Conservation (phyloP, 2,888 invertebrate genomes). For the Platycheirus rosarum region DNA sequence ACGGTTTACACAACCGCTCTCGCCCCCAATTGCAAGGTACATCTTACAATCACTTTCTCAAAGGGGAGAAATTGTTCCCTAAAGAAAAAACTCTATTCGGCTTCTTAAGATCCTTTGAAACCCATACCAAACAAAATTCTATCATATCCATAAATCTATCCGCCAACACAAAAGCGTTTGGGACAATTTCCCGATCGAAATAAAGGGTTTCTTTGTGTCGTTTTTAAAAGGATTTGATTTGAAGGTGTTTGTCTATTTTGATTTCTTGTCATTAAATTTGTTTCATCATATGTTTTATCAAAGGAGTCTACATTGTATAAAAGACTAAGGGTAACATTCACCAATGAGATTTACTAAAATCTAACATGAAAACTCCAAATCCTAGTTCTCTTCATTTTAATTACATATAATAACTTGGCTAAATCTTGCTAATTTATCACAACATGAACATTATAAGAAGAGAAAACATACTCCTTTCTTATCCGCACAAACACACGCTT, state of each 20-base stretch:
- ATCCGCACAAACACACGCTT: neutral
- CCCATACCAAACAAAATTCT: slow-evolving; percentile 4
- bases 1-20: slow-evolving; percentile 30
- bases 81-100: slow-evolving; percentile 16
- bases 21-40: slow-evolving; percentile 38
- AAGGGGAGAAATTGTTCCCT: neutral
- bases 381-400: slow-evolving; percentile 73
- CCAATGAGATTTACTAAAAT: slow-evolving; percentile 7
- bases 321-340: too few relatives aligned
- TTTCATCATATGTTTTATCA: slow-evolving; percentile 44
- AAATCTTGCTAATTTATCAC: slow-evolving; percentile 75
- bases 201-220: slow-evolving; percentile 6
- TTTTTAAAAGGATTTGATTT: slow-evolving; percentile 25
- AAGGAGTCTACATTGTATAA: too few relatives aligned
- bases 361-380: neutral
- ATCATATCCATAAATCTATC: slow-evolving; percentile 25
- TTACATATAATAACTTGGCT: slow-evolving; percentile 74
- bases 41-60: slow-evolving; percentile 25
- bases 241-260: slow-evolving; percentile 62
- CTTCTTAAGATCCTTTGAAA: slow-evolving; percentile 52
- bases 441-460: slow-evolving; percentile 60
- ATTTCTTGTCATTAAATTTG: slow-evolving; percentile 52
- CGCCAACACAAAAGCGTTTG: slow-evolving; percentile 3
- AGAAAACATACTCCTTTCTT: slow-evolving; percentile 43
- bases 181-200: slow-evolving; percentile 13